Conservation (phyloP, 2,888 invertebrate genomes). For the Drosophila nr. perissopoda region DNA sequence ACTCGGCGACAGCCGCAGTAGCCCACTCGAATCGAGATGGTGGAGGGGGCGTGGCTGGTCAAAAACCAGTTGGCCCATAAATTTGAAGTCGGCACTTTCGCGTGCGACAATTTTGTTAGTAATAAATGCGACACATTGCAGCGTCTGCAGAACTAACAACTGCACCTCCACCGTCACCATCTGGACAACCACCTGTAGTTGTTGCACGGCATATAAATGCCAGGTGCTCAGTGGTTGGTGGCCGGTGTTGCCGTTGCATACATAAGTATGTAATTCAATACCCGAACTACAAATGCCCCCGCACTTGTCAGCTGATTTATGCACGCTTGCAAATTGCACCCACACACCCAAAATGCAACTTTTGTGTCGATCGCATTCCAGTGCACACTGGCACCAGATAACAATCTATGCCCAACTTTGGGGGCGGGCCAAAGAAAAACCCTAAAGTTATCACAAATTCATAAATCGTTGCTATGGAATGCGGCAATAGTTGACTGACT, state of each 20-base stretch:
- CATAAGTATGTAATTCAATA: constrained; percentile 73
- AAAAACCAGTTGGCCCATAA: constrained; percentile 68
- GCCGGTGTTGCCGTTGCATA: constrained; percentile 41
- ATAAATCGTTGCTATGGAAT: constrained; percentile 11
- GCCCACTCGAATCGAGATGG: constrained; percentile 34
- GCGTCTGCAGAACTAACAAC: constrained; percentile 69
- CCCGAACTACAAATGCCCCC: constrained; percentile 66
- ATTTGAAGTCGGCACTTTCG: constrained; percentile 67
- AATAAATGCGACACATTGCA: constrained; percentile 76
- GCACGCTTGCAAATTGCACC: constrained; percentile 76
- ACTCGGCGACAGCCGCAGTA: constrained; percentile 62
- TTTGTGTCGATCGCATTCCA: constrained; percentile 70
- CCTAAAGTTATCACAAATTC: constrained; percentile 2
- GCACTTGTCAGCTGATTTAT: constrained; percentile 78
- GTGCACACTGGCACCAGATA: constrained; percentile 56
- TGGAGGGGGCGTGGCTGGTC: constrained; percentile 53
- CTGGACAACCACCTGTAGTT: constrained; percentile 17
- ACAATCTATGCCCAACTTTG: constrained; percentile 16
- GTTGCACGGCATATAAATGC: constrained; percentile 7
- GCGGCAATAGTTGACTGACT: neutral
- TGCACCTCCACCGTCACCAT: constrained; percentile 6
- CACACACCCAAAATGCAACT: constrained; percentile 62
- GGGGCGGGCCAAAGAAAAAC: constrained; percentile 1
- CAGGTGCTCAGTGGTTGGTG: constrained; percentile 46
- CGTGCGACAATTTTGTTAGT: constrained; percentile 69